Evolutionary conservation across 2,888 invertebrate genomes (phyloP), one percentile per base, ranked within the genome.

Genomic region (Thecophora atra): DNA sequence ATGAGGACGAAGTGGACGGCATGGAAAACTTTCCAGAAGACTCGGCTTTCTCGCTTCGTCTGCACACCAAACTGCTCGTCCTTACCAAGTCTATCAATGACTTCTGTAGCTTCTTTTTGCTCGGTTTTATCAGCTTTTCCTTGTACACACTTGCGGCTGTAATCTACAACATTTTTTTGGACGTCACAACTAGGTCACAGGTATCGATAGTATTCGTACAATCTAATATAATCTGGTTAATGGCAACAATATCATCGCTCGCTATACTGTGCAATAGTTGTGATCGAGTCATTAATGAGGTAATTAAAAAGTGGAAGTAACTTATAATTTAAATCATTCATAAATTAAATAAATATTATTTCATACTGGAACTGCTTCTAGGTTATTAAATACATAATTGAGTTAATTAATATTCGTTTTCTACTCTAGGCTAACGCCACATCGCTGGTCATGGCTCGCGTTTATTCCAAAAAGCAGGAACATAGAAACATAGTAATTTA

Each of bases 341-440:
- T n/a, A n/a, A n/a, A n/a, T n/a, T n/a, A n/a, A n/a, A n/a, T n/a
- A n/a, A n/a, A n/a, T n/a, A n/a, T n/a, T n/a, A n/a, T n/a, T n/a
- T n/a, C n/a, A n/a, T n/a, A n/a, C n/a, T n/a, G n/a, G n/a, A n/a
- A n/a, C n/a, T n/a, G n/a, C 8, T 6, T 4, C 8, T 8, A 6
- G 8, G 30, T 30, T 30, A 6, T 8, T 30, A 30, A 8, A 6
- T 8, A 6, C 8, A 6, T 30, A 30, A 30, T 6, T 8, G 4
- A 30, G 4, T 30, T 30, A 47, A 47, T 3, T 1, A 60, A 17
- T 66, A n/a, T 66, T 62, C 65, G 75, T 76, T 79, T 6, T 72
- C 86, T n/a, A n/a, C n/a, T n/a, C n/a, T n/a, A n/a, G 86, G 86
- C 86, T 2, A 86, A 86, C 71, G 77, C 72, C 64, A 85, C 84